These are phyloP conservation scores for Drosophila hydei DNA, from an alignment of 1,140 invertebrate species.

Conservation along the genomic window DNA sequence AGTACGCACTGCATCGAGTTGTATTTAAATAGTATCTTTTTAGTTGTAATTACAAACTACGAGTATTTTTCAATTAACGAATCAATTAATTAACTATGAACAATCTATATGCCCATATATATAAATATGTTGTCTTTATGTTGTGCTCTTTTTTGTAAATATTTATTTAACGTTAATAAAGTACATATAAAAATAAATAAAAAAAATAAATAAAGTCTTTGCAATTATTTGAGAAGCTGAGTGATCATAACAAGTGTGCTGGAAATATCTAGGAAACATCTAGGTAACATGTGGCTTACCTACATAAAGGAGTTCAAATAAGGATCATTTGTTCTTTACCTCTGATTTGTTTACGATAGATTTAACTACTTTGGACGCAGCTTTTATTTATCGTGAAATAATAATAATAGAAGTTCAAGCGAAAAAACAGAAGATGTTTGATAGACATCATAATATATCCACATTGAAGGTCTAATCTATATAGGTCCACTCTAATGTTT, in stretches of 20 bases:
- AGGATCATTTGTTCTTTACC: no score
- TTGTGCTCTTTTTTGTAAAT: conserved; percentile 78
- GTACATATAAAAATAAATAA: conserved; percentile 67
- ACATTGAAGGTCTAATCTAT: no score
- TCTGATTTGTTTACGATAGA: no score
- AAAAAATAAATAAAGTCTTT: conserved; percentile 28
- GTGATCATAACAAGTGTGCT: no score
- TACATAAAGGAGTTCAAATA: no score
- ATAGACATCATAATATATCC: no score
- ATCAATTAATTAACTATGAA: conserved; percentile 17
- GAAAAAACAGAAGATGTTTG: no score
- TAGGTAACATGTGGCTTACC: no score
- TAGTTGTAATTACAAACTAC: conserved; percentile 46
- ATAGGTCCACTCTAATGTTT: background rate
- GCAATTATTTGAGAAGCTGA: no score
- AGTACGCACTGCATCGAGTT: conserved; percentile 45
- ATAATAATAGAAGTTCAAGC: background rate
- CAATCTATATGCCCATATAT: conserved; percentile 32
- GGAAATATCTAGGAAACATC: no score
- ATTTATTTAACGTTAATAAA: conserved; percentile 82
- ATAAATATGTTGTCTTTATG: conserved; percentile 48
- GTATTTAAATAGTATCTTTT: conserved; percentile 74
- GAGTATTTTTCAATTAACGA: conserved; percentile 17
- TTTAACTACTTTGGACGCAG: no score
- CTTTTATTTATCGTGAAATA: no score